These are phyloP conservation scores for Drosophila kanapiae DNA, from an alignment of 1,140 invertebrate genomes.

Conservation along the genomic window DNA sequence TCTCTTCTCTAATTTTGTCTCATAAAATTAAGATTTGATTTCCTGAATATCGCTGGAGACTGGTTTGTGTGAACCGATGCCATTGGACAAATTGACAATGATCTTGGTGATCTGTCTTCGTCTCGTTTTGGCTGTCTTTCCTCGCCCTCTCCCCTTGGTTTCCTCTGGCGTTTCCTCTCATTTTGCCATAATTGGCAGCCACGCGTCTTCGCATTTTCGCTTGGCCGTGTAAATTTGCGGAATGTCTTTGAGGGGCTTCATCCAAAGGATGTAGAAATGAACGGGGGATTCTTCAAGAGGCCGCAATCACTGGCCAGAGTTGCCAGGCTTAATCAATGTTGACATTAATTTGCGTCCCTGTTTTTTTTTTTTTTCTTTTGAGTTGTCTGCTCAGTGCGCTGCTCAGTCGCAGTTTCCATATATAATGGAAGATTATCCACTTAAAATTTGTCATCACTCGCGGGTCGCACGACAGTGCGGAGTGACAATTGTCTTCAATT, in stretches of 20 bases:
- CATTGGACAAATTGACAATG: constrained; percentile 49
- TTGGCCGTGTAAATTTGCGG: constrained; percentile 34
- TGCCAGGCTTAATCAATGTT: constrained; percentile 74
- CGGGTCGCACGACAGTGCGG: constrained; percentile 9
- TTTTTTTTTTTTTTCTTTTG: no score
- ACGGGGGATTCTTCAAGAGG: not conserved
- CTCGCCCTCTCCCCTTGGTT: not conserved
- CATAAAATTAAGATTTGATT: constrained; percentile 18
- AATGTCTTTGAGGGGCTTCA: constrained; percentile 30
- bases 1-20: not conserved
- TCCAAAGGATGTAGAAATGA: not conserved
- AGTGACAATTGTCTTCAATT: constrained; percentile 77
- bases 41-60: constrained; percentile 15
- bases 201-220: constrained; percentile 57
- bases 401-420: constrained; percentile 58
- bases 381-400: constrained; percentile 9
- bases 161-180: constrained; percentile 10
- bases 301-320: constrained; percentile 27
- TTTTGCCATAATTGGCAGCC: constrained; percentile 68
- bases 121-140: constrained; percentile 38
- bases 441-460: constrained; percentile 70
- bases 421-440: constrained; percentile 72
- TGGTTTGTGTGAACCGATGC: constrained; percentile 44
- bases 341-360: constrained; percentile 77
- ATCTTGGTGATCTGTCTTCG: constrained; percentile 51